These are phyloP conservation scores for Eidolon helvum DNA, from an alignment of 2,113 vertebrate species.

Conservation along the genomic window DNA sequence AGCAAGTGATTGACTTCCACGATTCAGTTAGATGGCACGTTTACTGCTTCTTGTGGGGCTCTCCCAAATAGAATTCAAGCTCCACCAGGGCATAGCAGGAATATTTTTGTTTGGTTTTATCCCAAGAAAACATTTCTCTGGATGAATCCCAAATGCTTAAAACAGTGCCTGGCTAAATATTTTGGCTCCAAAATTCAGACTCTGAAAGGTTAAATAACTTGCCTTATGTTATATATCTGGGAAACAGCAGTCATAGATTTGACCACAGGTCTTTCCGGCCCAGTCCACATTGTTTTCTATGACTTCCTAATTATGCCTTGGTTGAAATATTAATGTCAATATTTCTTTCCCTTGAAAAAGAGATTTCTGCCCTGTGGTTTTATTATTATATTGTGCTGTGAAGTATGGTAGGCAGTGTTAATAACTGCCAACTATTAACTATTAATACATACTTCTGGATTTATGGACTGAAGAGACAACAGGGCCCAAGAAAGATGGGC, in stretches of 20 bases:
- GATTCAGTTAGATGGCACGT: not conserved
- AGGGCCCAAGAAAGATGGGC: not conserved
- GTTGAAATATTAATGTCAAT: not conserved
- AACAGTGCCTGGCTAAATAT: not conserved
- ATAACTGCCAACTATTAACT: not conserved
- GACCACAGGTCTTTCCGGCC: not conserved
- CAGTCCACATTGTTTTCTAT: not conserved
- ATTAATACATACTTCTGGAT: not conserved
- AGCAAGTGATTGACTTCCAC: not conserved
- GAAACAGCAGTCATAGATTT: not conserved
- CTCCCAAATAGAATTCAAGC: not conserved
- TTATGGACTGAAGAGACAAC: not conserved
- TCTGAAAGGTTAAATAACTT: not conserved
- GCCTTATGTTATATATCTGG: not conserved
- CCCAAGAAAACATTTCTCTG: not conserved
- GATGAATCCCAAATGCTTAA: not conserved
- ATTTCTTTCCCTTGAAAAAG: not conserved
- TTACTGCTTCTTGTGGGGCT: not conserved
- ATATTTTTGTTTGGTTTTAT: not conserved
- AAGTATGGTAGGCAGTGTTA: not conserved
- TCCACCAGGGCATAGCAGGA: not conserved
- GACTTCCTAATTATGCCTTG: not conserved
- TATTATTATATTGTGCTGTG: not conserved
- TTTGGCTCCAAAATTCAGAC: not conserved
- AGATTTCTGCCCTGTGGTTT: not conserved